These are phyloP conservation scores for Artibeus jamaicensis DNA, from an alignment of 2,797 vertebrate genomes.

Conservation along the genomic window DNA sequence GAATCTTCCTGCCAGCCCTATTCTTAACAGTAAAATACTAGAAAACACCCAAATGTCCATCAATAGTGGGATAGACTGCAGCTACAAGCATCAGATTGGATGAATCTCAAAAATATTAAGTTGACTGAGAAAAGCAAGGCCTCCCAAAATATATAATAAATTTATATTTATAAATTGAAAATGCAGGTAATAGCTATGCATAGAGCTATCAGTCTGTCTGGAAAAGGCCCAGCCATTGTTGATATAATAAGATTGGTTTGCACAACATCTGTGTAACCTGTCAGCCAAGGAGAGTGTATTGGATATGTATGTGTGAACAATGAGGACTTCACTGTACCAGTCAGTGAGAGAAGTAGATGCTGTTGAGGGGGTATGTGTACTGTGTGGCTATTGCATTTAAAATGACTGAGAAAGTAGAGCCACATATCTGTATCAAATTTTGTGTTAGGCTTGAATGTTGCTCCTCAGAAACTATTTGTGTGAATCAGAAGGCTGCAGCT, in stretches of 20 bases:
- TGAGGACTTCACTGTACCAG: not conserved
- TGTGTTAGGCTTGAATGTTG: not conserved
- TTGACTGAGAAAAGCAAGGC: not conserved
- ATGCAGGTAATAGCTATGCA: not conserved
- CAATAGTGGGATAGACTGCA: not conserved
- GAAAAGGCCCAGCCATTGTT: not conserved
- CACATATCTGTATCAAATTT: not conserved
- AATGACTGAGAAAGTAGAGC: not conserved
- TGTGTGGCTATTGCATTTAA: not conserved
- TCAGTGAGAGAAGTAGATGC: not conserved
- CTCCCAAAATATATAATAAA: not conserved
- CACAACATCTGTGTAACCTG: not conserved
- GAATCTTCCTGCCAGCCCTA: not conserved
- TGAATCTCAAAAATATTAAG: not conserved
- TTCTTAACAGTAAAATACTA: not conserved
- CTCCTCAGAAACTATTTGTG: not conserved
- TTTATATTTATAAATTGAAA: not conserved
- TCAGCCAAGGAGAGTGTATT: not conserved
- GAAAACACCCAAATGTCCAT: not conserved
- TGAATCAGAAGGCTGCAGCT: not conserved
- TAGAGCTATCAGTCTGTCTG: not conserved
- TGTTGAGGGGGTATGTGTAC: not conserved
- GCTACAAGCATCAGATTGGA: not conserved
- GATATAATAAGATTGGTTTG: not conserved
- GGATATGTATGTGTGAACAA: not conserved